Base-by-base conservation (phyloP, 2,113 vertebrate genomes). In the Melanerpes formicivorus region DNA sequence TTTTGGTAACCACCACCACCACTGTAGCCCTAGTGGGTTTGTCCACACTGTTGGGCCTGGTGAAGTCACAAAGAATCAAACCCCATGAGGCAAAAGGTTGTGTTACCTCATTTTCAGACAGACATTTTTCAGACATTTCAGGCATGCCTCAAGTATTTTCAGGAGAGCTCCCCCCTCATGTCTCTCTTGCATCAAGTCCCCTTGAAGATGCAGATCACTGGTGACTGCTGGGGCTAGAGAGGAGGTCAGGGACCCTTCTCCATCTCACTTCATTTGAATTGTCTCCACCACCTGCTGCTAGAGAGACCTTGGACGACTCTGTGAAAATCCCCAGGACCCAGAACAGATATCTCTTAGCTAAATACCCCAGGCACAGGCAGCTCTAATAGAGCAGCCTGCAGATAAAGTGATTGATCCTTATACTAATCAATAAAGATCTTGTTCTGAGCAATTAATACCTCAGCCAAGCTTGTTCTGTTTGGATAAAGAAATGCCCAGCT, bases 351-450 rank as follows among this genome's bases (percentile, higher is more conserved):
- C 66, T 69, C 56, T 30, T 5, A 6, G 67, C 30, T 73, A 76
- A 94, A 91, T 17, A 80, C 40, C 48, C 29, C 0, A 2, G 46
- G 52, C 71, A 59, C 80, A 52, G 50, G 69, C 91, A 50, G 84
- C 44, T 67, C 34, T 71, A 26, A 42, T 52, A 66, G 75, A 77
- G 42, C 72, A 52, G 37, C n/a, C 60, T 0, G 0, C 55, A 82
- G 90, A 93, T 94, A 96, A 94, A 76, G 72, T 27, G 65, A 93
- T 93, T 71, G 87, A 95, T 96, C 72, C 54, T 84, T 83, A 7
- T 7, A 3, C 4, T 5, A 18, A 88, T 95, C 94, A 88, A 96
- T 95, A 90, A 11, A 72, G 58, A 74, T 67, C 80, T 80, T 91
- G 80, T 92, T 94, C 76, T 50, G 8, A 23, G 65, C 87, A 77